Evolutionary conservation across 1,140 invertebrate species (phyloP).

Genomic region (Drosophila funebris): DNA sequence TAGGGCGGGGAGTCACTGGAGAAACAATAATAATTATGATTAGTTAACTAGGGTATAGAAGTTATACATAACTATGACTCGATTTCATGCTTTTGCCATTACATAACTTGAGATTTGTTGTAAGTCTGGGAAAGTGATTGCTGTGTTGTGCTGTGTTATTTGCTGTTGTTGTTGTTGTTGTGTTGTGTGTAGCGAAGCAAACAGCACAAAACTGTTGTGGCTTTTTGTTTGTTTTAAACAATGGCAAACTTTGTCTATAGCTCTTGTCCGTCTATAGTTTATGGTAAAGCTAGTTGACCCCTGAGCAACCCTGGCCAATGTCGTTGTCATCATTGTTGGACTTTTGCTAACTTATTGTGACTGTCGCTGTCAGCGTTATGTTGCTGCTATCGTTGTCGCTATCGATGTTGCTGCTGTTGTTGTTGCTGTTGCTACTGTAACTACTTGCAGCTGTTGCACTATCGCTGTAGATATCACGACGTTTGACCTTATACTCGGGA

Average conservation of each 20-base stretch:
- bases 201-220: constrained; percentile 10
- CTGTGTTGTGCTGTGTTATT: no score
- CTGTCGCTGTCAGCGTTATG: not conserved
- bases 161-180: not conserved
- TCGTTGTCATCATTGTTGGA: not conserved
- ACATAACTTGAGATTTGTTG: constrained; percentile 18
- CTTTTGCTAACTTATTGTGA: constrained; percentile 23
- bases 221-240: constrained; percentile 31
- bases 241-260: constrained; percentile 52
- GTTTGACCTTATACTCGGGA: constrained; percentile 76
- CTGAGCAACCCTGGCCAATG: constrained; percentile 35
- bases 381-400: not conserved
- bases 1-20: constrained; percentile 8
- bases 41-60: constrained; percentile 38
- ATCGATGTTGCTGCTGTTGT: constrained; percentile 20
- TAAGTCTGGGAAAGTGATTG: constrained; percentile 24
- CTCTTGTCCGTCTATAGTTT: constrained; percentile 2
- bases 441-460: constrained; percentile 39
- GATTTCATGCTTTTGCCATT: constrained; percentile 62
- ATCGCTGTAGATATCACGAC: constrained; percentile 38
- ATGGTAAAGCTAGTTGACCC: constrained; percentile 51
- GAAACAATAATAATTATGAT: constrained; percentile 24
- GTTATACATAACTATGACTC: constrained; percentile 66
- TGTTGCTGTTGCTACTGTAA: constrained; percentile 2
- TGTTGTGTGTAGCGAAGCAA: constrained; percentile 2